These are phyloP conservation scores for Volucella inanis DNA, from an alignment of 2,888 invertebrate species.

Conservation along the genomic window DNA sequence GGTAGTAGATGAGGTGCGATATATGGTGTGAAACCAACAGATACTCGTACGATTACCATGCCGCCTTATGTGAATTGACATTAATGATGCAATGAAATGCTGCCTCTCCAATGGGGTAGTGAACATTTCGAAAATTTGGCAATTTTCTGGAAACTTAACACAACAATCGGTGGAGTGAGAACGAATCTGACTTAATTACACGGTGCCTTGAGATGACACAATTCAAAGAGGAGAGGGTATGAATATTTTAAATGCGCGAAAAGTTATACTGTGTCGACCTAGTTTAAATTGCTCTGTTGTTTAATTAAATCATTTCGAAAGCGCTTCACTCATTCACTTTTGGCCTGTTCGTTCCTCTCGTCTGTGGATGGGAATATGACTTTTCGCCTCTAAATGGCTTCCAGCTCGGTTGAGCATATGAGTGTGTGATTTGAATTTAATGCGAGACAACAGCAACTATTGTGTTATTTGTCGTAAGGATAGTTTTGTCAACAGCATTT, in stretches of 20 bases:
- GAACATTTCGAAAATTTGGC: conserved; percentile 38
- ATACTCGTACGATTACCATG: neutral
- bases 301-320: conserved; percentile 66
- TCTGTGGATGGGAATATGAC: conserved; percentile 14
- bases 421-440: conserved; percentile 58
- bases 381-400: conserved; percentile 41
- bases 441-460: conserved; percentile 26
- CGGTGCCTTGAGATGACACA: conserved; percentile 50
- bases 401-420: conserved; percentile 49
- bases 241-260: neutral
- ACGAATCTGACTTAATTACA: conserved; percentile 57
- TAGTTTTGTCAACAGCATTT: too few species aligned
- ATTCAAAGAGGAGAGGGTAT: conserved; percentile 5
- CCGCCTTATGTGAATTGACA: conserved; percentile 2
- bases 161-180: conserved; percentile 11
- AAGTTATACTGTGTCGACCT: conserved; percentile 40
- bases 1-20: neutral
- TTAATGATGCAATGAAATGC: conserved; percentile 38
- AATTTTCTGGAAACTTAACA: conserved; percentile 29
- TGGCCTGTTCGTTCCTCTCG: neutral
- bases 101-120: neutral
- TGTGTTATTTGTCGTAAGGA: conserved; percentile 5
- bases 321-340: neutral
- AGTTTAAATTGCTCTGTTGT: conserved; percentile 56
- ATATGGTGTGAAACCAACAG: conserved; percentile 44